Evolutionary conservation across 1,140 invertebrate species (phyloP), one percentile per base, ranked within the genome.

Genomic region (Orussus abietinus): DNA sequence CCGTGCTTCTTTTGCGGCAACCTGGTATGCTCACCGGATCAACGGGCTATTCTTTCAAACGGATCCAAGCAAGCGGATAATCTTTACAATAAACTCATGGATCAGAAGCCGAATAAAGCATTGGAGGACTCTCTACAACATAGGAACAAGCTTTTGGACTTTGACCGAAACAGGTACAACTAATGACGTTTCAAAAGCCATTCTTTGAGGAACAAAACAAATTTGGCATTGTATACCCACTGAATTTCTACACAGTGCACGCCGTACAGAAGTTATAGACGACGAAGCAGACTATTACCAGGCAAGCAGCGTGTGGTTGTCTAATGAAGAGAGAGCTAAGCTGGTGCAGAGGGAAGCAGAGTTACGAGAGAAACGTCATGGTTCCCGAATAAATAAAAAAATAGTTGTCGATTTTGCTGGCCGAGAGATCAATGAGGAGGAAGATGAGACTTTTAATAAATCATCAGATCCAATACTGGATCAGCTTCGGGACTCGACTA

Each of bases 271-370:
- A 58, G 90, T 98, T 2, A 95, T 94, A 45, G 94, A 98, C 66
- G 94, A 97, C 68, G 90, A 97, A 62, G 83, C 83, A 47, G 95
- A 98, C 69, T 97, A 97, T 69, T 98, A 91, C 72, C 81, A 83
- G 47, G 72, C 84, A 4, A 84, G 83, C 63, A 85, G 84, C 45
- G 83, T 83, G 13, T 96, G 93, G 92, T 66, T 93, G 3, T 82
- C 77, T 29, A 74, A 84, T 9, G 66, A 76, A 7, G 84, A 94
- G 58, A 77, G 83, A 50, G 77, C 82, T 22, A 77, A 80, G 40
- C 71, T 88, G 29, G 73, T 82, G 41, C 80, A 85, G 51, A 80
- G 85, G 12, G 82, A 89, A 62, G 79, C 84, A 44, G 77, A 86
- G 43, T 66, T 85, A 31, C 74, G 82, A 21, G 79, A 81, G 1